Evolutionary conservation across 2,888 invertebrate species (phyloP), one percentile per base, ranked within the genome.

Genomic region (Athalia cordata): DNA sequence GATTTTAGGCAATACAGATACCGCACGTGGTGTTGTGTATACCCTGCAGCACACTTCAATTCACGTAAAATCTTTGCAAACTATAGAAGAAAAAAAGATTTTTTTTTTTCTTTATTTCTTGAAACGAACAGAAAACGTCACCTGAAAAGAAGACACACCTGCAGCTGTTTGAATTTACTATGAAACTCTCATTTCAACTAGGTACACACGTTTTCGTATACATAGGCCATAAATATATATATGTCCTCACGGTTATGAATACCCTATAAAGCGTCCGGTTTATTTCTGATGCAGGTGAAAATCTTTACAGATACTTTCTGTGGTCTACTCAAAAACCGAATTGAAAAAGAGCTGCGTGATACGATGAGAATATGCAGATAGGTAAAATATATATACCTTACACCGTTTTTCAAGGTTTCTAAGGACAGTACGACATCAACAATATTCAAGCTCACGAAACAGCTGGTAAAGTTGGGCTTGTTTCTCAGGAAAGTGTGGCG

Each of bases 161-260:
- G n/a, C 29, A 29, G 29, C 29, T 29, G 57, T 50, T 68, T 72
- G 45, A 72, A 72, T 72, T 13, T 47, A 45, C 45, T 45, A 8
- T 59, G 72, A 72, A 72, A 72, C 59, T 68, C 72, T 72, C 72
- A 72, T 72, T 72, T 72, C 59, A 59, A 59, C 72, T 72, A 15
- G 57, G 72, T 72, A 72, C 72, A 72, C 29, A 59, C 47, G 61
- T 13, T 13, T 15, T 7, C 61, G 7, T 15, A 61, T 61, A 61
- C 13, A 7, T 7, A n/a, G 43, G 50, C 43, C 4, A 29, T n/a
- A 67, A 15, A 15, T 67, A 9, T 67, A 15, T 67, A 9, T 67
- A 15, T 6, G 29, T 47, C 11, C 57, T 5, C 47, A 13, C 3
- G n/a, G 5, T 5, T 57, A 52, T 52, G 6, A 64, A 13, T 7